Evolutionary conservation across 2,797 vertebrate species (phyloP).

Genomic region (Fratercula arctica): DNA sequence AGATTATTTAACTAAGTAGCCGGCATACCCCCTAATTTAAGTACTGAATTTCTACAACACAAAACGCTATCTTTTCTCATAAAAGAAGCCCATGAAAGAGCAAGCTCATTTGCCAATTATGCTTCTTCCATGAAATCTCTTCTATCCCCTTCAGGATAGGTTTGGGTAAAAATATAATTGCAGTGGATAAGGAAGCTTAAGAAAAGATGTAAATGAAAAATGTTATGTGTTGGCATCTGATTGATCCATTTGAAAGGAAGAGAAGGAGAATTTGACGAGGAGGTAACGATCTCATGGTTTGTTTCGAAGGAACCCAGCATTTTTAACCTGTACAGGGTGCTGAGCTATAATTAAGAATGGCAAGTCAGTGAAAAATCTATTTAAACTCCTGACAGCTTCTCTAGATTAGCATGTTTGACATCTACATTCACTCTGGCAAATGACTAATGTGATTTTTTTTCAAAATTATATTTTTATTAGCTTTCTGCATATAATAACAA

Average conservation of each 20-base stretch:
- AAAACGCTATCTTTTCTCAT: slow-evolving; percentile 33
- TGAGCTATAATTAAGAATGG: slow-evolving; percentile 72
- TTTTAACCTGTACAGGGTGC: slow-evolving; percentile 67
- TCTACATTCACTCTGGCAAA: slow-evolving; percentile 64
- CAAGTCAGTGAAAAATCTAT: slow-evolving; percentile 70
- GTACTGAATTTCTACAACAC: slow-evolving; percentile 40
- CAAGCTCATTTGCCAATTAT: slow-evolving; percentile 64
- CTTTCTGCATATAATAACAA: slow-evolving; percentile 42
- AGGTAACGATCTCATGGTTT: slow-evolving; percentile 46
- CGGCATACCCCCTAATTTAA: slow-evolving; percentile 56
- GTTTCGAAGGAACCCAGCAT: slow-evolving; percentile 47
- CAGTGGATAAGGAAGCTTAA: slow-evolving; percentile 51
- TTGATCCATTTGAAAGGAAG: slow-evolving; percentile 67
- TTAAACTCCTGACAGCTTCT: slow-evolving; percentile 69
- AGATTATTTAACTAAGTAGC: slow-evolving; percentile 70
- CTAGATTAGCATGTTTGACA: slow-evolving; percentile 71
- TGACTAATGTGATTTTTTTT: slow-evolving; percentile 51
- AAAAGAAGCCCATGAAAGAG: slow-evolving; percentile 31
- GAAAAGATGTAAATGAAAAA: slow-evolving; percentile 69
- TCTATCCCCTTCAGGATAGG: slow-evolving; percentile 60
- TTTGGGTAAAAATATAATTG: slow-evolving; percentile 69
- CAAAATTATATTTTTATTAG: slow-evolving; percentile 65
- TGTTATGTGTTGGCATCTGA: slow-evolving; percentile 63
- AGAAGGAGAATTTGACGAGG: slow-evolving; percentile 56
- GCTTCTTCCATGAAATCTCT: slow-evolving; percentile 63